Evolutionary conservation across 2,888 invertebrate genomes (phyloP).

Genomic region (Keiferia lycopersicella): DNA sequence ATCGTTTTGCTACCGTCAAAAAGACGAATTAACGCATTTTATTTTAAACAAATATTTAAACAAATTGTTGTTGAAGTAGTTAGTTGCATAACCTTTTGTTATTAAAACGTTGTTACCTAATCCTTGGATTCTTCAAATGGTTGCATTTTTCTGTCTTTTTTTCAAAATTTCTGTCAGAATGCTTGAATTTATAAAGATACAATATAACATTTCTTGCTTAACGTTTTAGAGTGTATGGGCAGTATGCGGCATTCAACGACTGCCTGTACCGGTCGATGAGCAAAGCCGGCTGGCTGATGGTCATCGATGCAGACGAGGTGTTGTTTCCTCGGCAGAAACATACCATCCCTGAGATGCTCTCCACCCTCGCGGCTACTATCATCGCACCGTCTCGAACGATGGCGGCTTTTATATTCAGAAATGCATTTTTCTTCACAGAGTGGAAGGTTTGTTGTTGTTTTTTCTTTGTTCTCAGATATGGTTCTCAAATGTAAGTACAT

Average conservation of each 20-base stretch:
- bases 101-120: too few species aligned
- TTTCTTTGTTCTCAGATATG: too few species aligned
- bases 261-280: constrained; percentile 96
- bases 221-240: constrained; percentile 89
- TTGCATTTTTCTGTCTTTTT: too few species aligned
- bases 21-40: too few species aligned
- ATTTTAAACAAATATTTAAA: too few species aligned
- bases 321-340: constrained; percentile 91
- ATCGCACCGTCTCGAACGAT: constrained; percentile 84
- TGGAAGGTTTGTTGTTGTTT: constrained; percentile 62
- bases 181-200: background rate
- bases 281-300: constrained; percentile 88
- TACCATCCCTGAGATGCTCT: constrained; percentile 87
- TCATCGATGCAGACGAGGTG: constrained; percentile 94
- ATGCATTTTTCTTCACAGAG: constrained; percentile 80
- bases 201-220: too few species aligned
- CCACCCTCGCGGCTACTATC: constrained; percentile 57
- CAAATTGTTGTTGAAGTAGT: too few species aligned
- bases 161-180: too few species aligned
- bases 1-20: too few species aligned
- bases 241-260: constrained; percentile 96
- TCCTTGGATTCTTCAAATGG: too few species aligned
- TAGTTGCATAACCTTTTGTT: too few species aligned
- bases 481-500: too few species aligned
- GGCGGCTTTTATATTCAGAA: constrained; percentile 93